Percentiles rank a stretch among this genome's conserved stretches.
Evolutionary conservation across 2,113 vertebrate species (phyloP).

Genomic region (Colius striatus): DNA sequence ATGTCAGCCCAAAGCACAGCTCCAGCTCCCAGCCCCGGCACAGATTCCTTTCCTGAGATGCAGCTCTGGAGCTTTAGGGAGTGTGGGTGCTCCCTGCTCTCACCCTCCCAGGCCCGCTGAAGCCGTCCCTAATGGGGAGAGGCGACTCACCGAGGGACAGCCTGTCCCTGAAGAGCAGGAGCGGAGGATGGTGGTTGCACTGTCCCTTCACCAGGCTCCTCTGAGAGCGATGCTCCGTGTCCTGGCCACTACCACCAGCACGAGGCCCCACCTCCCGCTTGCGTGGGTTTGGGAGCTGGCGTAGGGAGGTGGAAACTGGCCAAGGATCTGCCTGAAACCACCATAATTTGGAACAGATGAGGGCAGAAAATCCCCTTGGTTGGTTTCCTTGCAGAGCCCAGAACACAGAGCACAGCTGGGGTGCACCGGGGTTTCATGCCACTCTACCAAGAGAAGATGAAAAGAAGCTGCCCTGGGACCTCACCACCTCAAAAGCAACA

Average conservation of each 20-base stretch:
- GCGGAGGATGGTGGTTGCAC: background rate
- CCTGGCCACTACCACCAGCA: slow-evolving; percentile 20
- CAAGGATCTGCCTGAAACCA: slow-evolving; percentile 28
- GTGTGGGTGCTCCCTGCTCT: background rate
- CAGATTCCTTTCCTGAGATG: background rate
- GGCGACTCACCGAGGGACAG: slow-evolving; percentile 37
- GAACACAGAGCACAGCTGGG: background rate
- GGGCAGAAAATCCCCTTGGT: background rate
- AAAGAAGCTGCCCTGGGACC: background rate
- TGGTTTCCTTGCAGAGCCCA: accelerated
- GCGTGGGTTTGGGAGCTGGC: background rate
- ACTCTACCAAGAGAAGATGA: background rate
- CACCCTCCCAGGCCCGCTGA: background rate
- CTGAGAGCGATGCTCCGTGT: background rate
- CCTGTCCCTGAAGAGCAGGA: background rate
- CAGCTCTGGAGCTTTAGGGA: background rate
- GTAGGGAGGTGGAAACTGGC: slow-evolving; percentile 4
- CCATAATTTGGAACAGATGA: background rate
- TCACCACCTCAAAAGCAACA: background rate
- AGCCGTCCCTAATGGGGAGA: background rate
- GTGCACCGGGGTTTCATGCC: background rate
- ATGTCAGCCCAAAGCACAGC: background rate
- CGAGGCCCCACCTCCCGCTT: slow-evolving; percentile 52
- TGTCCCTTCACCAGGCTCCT: background rate
- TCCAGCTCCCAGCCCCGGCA: background rate